A percentile compares a stretch with the other conserved stretches of the same genome.
Conservation (phyloP, 2,888 invertebrate species). For the Diarsia rubi region DNA sequence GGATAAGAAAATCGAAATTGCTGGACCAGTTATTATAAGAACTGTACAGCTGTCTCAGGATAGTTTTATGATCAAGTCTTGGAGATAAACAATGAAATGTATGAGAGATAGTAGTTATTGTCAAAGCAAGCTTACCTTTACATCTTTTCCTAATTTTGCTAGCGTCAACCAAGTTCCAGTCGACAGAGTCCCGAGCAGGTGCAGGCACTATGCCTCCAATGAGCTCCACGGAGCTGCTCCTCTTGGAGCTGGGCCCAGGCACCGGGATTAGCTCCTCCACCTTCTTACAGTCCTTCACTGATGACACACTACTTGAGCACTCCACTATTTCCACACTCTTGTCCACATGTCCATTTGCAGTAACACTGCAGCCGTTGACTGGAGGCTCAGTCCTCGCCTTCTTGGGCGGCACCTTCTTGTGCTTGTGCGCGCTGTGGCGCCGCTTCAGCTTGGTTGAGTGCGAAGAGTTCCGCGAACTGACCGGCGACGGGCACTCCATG, state of each 20-base stretch:
- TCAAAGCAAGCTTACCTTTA: constrained; percentile 80
- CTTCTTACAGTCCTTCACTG: constrained; percentile 75
- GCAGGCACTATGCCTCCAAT: constrained; percentile 86
- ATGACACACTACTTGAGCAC: constrained; percentile 73
- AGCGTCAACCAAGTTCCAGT: constrained; percentile 89
- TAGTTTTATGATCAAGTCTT: not conserved
- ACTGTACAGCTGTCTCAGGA: not conserved
- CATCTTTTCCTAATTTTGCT: constrained; percentile 91
- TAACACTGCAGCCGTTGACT: constrained; percentile 77
- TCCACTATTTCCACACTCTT: constrained; percentile 86
- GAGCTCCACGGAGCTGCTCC: constrained; percentile 87
- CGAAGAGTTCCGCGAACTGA: constrained; percentile 87
- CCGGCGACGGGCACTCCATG: constrained; percentile 89
- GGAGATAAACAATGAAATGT: not conserved
- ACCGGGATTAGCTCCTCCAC: constrained; percentile 77
- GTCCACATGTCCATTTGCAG: constrained; percentile 72
- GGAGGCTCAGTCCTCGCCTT: constrained; percentile 80
- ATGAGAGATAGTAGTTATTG: not conserved
- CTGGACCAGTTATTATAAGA: not conserved
- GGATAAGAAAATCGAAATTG: not conserved
- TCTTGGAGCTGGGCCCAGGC: constrained; percentile 81
- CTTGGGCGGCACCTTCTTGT: constrained; percentile 82
- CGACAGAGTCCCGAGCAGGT: constrained; percentile 86
- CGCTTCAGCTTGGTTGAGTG: constrained; percentile 85
- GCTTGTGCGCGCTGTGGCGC: constrained; percentile 82